These are phyloP conservation scores for Leptura quadrifasciata DNA, from an alignment of 2,888 invertebrate species.

Conservation along the genomic window DNA sequence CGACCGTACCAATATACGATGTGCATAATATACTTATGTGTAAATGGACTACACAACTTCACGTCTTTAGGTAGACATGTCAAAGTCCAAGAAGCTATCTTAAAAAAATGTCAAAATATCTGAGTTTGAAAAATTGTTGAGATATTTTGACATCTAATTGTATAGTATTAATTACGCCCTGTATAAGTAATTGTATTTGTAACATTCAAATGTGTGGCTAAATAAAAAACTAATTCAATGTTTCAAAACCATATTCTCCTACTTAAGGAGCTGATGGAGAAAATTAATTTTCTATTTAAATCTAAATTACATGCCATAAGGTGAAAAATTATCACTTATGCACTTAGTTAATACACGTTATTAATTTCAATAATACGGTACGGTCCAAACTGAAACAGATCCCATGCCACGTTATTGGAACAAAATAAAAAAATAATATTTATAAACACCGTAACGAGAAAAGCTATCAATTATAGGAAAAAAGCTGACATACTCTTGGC, in stretches of 20 bases:
- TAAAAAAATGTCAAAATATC: too few species aligned
- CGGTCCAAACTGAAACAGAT: slow-evolving; percentile 35
- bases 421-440: slow-evolving; percentile 30
- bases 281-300: slow-evolving; percentile 41
- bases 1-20: too few species aligned
- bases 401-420: slow-evolving; percentile 41
- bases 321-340: slow-evolving; percentile 39
- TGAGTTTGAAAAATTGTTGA: too few species aligned
- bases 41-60: too few species aligned
- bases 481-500: slow-evolving; percentile 41
- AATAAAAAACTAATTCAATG: not conserved
- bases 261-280: slow-evolving; percentile 15
- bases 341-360: slow-evolving; percentile 37
- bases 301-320: slow-evolving; percentile 38
- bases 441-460: slow-evolving; percentile 43
- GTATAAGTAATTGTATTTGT: not conserved
- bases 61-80: too few species aligned
- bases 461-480: slow-evolving; percentile 40
- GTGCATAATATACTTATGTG: too few species aligned
- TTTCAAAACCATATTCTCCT: slow-evolving; percentile 11
- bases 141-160: too few species aligned
- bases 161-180: too few species aligned
- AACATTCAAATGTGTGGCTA: not conserved
- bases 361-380: slow-evolving; percentile 38
- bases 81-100: too few species aligned